Percentiles rank a stretch among this genome's conserved stretches.
Evolutionary conservation across 2,888 invertebrate genomes (phyloP).

Genomic region (Arctia plantaginis): DNA sequence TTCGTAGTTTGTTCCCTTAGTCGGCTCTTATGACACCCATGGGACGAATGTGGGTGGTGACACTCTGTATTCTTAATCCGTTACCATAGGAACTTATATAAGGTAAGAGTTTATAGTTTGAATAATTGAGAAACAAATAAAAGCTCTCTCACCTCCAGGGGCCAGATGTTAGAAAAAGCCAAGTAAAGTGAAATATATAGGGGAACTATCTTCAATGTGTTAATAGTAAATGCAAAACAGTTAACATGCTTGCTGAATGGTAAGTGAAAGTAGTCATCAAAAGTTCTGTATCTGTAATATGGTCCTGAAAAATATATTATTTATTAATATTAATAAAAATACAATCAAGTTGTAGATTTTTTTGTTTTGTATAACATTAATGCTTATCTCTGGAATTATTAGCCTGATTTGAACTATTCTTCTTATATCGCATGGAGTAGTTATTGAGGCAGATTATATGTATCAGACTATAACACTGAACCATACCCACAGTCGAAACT

Average conservation of each 20-base stretch:
- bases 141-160: slow-evolving; percentile 89
- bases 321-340: slow-evolving; percentile 2
- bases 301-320: slow-evolving; percentile 90
- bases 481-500: no score
- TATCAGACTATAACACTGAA: no score
- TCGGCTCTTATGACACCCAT: no score
- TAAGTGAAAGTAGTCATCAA: slow-evolving; percentile 91
- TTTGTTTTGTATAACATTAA: not conserved
- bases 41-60: no score
- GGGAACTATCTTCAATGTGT: slow-evolving; percentile 89
- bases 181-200: slow-evolving; percentile 89
- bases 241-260: slow-evolving; percentile 89
- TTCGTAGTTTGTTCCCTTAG: no score
- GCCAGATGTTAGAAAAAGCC: slow-evolving; percentile 89
- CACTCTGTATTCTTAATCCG: no score
- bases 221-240: slow-evolving; percentile 87
- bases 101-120: not conserved
- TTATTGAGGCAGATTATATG: no score
- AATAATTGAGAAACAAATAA: not conserved
- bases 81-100: no score
- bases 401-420: no score
- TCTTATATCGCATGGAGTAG: not conserved
- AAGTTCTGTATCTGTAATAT: slow-evolving; percentile 96
- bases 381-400: not conserved
- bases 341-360: not conserved